Evolutionary conservation across 2,113 vertebrate species (phyloP), one percentile per base, ranked within the genome.

Genomic region (Butorides virescens): DNA sequence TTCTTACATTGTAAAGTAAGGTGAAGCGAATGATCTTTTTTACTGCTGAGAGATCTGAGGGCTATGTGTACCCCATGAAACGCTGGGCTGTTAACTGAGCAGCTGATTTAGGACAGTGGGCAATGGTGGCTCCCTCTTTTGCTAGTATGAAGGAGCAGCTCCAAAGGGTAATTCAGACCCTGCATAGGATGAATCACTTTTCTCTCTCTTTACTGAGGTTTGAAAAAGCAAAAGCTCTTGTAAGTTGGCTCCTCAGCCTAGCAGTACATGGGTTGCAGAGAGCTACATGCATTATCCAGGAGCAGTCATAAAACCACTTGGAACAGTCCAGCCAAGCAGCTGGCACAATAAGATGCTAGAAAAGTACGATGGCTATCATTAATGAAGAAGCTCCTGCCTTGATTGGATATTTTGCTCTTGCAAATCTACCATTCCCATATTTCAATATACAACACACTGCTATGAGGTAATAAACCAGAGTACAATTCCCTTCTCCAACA

Each of bases 331-430:
- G 46, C n/a, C 61, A 73, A 89, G 76, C 74, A 91, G 29, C 62
- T 73, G 81, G 62, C 74, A 49, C 30, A 92, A 53, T 56, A 93
- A 85, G 58, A 82, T 62, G 10, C 36, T 81, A 55, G 27, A 30
- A 72, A 91, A 95, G 34, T 55, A 47, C 0, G 1, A 84, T 52
- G 52, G 62, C 14, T 50, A 9, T 34, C 49, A 73, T 76, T 68
- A 91, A 85, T 91, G 56, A 72, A 93, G 76, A 87, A 72, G 37
- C 7, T 94, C 39, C 58, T 85, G 66, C 26, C 39, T 75, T 85
- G 66, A 87, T n/a, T 89, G 39, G 44, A 19, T 73, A 21, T 55
- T 39, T 55, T 90, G 71, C 15, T 88, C 20, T 93, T 47, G 8
- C 44, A 88, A 68, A 85, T 76, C 39, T 86, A 26, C 46, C 27